These are phyloP conservation scores for Stramonita haemastoma DNA, from an alignment of 2,888 invertebrate species.

Conservation along the genomic window DNA sequence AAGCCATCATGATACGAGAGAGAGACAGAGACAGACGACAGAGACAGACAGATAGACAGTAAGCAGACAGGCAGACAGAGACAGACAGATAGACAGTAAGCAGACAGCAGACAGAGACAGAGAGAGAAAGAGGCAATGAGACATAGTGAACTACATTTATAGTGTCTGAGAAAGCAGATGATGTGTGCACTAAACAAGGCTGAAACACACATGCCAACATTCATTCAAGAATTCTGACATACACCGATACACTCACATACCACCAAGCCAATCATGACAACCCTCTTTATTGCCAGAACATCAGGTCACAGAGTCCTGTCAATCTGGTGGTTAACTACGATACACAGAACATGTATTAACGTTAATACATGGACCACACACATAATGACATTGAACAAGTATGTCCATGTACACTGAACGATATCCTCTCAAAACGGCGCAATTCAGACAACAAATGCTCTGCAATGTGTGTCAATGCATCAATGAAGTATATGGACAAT, in stretches of 20 bases:
- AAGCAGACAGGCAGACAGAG: too few species aligned
- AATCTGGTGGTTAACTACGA: slow-evolving; percentile 2
- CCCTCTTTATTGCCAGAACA: slow-evolving; percentile 34
- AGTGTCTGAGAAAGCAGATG: too few species aligned
- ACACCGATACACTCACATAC: not conserved
- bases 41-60: too few species aligned
- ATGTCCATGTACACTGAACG: not conserved
- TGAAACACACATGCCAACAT: not conserved
- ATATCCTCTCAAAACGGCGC: not conserved
- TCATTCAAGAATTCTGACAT: not conserved
- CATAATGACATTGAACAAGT: not conserved
- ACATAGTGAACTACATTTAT: too few species aligned
- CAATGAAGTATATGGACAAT: not conserved
- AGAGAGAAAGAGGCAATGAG: too few species aligned
- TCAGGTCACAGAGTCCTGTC: slow-evolving; percentile 19
- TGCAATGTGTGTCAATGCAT: not conserved
- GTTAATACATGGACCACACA: not conserved
- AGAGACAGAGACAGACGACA: too few species aligned
- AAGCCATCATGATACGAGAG: too few species aligned
- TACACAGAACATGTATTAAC: slow-evolving; percentile 20
- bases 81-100: too few species aligned
- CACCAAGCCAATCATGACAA: slow-evolving; percentile 4
- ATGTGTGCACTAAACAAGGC: too few species aligned
- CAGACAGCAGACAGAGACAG: too few species aligned
- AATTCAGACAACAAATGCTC: not conserved